These are phyloP conservation scores for Chaetorhynchus papuensis DNA, from an alignment of 2,113 vertebrate genomes.

Conservation along the genomic window DNA sequence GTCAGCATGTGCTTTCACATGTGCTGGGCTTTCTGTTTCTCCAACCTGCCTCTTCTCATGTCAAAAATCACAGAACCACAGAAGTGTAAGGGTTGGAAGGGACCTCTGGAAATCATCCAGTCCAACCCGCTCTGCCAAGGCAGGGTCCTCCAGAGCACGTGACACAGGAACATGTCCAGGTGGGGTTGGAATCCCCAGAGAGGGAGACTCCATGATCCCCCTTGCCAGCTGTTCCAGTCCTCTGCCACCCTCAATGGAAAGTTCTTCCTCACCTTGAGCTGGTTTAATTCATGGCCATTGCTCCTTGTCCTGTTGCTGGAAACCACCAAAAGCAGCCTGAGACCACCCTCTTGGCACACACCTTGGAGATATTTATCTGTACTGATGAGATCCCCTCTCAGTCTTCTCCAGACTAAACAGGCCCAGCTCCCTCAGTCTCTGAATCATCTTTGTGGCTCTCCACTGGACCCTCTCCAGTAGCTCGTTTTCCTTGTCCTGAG, in stretches of 20 bases:
- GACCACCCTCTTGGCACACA: not conserved
- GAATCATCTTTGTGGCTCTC: not conserved
- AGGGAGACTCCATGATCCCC: not conserved
- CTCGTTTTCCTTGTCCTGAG: not conserved
- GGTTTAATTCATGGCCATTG: not conserved
- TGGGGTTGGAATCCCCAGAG: not conserved
- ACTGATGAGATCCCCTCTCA: not conserved
- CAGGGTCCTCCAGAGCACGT: not conserved
- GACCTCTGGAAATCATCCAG: not conserved
- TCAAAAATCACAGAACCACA: not conserved
- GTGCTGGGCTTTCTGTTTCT: not conserved
- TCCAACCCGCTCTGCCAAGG: no score
- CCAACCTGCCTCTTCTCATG: not conserved
- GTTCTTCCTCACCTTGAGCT: not conserved
- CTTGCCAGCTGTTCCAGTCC: not conserved
- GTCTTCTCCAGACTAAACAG: not conserved
- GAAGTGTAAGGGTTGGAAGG: not conserved
- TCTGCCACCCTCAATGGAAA: not conserved
- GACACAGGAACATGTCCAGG: not conserved
- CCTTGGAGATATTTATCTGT: not conserved
- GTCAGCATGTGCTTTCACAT: accelerated
- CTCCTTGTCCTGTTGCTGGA: not conserved
- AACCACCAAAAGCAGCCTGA: not conserved
- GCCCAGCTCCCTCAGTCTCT: not conserved
- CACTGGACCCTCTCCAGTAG: not conserved